These are phyloP conservation scores for Myxocyprinus asiaticus DNA, from an alignment of 2,113 vertebrate species.

Conservation along the genomic window DNA sequence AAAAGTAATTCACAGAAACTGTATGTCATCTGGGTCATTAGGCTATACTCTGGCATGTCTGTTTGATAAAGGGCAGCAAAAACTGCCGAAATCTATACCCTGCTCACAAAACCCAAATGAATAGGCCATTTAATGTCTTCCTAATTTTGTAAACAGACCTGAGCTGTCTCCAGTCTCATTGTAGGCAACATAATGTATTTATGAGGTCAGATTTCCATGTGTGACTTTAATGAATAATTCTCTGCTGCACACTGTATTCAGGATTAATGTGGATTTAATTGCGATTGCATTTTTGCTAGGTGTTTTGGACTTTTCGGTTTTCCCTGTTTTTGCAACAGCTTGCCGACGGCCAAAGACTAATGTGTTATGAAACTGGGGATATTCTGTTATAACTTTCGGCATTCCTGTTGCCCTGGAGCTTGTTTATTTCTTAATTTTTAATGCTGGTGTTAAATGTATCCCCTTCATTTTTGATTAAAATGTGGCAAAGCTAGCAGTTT, in stretches of 20 bases:
- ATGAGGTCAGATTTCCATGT: conserved; percentile 52
- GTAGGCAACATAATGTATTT: conserved; percentile 44
- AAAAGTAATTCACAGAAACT: conserved; percentile 38
- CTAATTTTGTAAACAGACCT: conserved; percentile 40
- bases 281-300: conserved; percentile 53
- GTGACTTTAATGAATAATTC: conserved; percentile 56
- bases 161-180: conserved; percentile 24
- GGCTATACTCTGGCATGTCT: conserved; percentile 28
- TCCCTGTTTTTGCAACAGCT: conserved; percentile 47
- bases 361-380: conserved; percentile 51
- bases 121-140: conserved; percentile 46
- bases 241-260: conserved; percentile 45
- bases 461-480: neutral
- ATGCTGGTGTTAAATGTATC: conserved; percentile 48
- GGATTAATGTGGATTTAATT: conserved; percentile 72
- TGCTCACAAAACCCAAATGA: conserved; percentile 45
- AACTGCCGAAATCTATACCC: conserved; percentile 24
- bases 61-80: conserved; percentile 59
- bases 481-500: neutral
- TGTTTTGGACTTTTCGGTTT: conserved; percentile 58
- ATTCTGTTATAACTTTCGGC: conserved; percentile 59
- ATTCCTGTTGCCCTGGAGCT: conserved; percentile 55
- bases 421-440: conserved; percentile 34
- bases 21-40: conserved; percentile 49
- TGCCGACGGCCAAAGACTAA: conserved; percentile 49